Percentiles rank a stretch among this genome's conserved stretches.
Conservation (phyloP, 2,888 invertebrate species). For the Drosophila bunnanda region DNA sequence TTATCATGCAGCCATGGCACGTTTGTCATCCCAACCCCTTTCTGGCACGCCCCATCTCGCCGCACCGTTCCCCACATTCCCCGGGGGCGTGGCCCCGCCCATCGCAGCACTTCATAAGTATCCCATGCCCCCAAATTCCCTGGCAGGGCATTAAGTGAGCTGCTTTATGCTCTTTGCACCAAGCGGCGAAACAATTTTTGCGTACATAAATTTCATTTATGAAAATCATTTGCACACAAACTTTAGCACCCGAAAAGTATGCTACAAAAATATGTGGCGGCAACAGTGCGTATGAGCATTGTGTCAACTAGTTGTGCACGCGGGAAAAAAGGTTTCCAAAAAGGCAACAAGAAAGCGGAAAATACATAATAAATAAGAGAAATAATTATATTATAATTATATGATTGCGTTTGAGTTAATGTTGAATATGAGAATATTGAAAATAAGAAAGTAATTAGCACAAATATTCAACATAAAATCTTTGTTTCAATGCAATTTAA, state of each 20-base stretch:
- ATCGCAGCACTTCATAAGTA: slow-evolving; percentile 11
- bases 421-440: neutral
- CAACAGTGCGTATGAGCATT: slow-evolving; percentile 65
- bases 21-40: slow-evolving; percentile 66
- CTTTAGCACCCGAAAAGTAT: slow-evolving; percentile 46
- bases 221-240: slow-evolving; percentile 72
- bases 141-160: slow-evolving; percentile 50
- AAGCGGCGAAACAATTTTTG: slow-evolving; percentile 66
- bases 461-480: neutral
- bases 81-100: slow-evolving; percentile 47
- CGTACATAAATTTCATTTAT: slow-evolving; percentile 74
- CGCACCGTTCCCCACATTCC: slow-evolving; percentile 5
- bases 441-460: neutral
- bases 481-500: no score
- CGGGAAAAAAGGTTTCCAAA: neutral
- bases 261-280: slow-evolving; percentile 37
- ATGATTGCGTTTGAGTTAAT: accelerated
- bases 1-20: slow-evolving; percentile 79
- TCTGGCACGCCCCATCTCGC: slow-evolving; percentile 1
- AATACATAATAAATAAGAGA: neutral
- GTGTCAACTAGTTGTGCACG: slow-evolving; percentile 45
- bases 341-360: neutral
- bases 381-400: no score
- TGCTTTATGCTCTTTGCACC: slow-evolving; percentile 60
- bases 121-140: slow-evolving; percentile 18